A percentile compares a stretch with the other conserved stretches of the same genome.
Conservation (phyloP, 2,113 vertebrate species). For the Accipiter cooperii region DNA sequence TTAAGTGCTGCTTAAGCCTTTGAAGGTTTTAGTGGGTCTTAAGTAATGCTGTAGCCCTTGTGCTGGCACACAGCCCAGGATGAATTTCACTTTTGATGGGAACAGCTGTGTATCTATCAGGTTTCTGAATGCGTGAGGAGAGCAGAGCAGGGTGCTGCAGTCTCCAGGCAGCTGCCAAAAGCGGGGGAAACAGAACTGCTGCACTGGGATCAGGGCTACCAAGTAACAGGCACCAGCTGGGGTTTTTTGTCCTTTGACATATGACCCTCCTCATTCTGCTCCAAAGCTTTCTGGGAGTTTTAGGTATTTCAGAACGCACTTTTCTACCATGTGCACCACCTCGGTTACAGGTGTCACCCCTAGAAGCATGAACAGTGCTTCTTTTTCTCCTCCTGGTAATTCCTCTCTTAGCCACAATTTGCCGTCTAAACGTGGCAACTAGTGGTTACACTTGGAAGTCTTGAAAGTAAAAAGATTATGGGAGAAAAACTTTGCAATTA, state of each 20-base stretch:
- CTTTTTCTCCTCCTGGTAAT: background rate
- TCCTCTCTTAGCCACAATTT: background rate
- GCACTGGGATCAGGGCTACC: background rate
- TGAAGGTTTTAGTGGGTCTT: constrained; percentile 11
- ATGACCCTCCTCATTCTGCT: background rate
- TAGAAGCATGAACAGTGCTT: background rate
- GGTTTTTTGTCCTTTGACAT: background rate
- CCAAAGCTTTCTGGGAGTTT: background rate
- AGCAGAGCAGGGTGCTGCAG: background rate
- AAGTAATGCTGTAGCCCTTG: background rate
- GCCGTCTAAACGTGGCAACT: background rate
- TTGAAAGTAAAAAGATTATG: background rate
- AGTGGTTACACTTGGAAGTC: background rate
- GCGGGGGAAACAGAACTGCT: background rate
- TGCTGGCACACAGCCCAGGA: background rate
- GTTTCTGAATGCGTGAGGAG: background rate
- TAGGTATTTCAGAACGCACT: background rate
- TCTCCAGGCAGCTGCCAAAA: background rate
- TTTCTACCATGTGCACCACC: background rate
- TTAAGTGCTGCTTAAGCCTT: background rate
- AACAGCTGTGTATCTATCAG: constrained; percentile 17
- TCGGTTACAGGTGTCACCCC: background rate
- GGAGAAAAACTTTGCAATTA: background rate
- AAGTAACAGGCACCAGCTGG: background rate
- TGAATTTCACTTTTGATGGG: constrained; percentile 14